Base-by-base conservation (phyloP, 2,797 vertebrate species). In the Atherinosoma microstoma region DNA sequence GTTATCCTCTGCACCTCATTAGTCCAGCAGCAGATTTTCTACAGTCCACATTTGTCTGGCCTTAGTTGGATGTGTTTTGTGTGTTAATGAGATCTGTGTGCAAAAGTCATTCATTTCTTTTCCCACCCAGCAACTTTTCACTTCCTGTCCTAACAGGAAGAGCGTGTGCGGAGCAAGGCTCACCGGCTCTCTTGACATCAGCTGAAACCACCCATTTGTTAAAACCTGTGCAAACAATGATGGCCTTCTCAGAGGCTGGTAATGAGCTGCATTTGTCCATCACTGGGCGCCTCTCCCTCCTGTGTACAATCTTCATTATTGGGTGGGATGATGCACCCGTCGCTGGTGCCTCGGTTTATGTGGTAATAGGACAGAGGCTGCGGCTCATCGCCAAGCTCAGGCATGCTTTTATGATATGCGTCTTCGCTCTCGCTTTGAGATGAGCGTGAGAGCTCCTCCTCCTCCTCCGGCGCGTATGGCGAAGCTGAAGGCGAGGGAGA, bases 261-360 rank as follows among this genome's bases (percentile, higher is more conserved):
- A 62, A 99, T 98, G 85, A 99, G 96, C 92, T 99, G 98, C 98
- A 99, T 99, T 86, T 99, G 98, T 95, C 98, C 97, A 84, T 99
- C 97, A 74, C 87, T 94, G 73, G 97, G 94, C 2, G 70, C 78
- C 42, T 98, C 98, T 57, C 95, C 96, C 83, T 98, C 97, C 0
- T 95, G 95, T 0, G 94, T 91, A 67, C 96, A 96, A 80, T 95
- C 96, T 88, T 97, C 96, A 58, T 94, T 95, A 93, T 95, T 94
- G 87, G 96, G 95, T 35, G 96, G 95, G 89, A 96, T 94, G 68
- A 98, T 96, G 84, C 97, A 98, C 54, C 97, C 96, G 11, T 98
- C 97, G 27, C 98, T 98, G 76, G 96, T 97, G 86, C 96, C 97
- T 82, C 96, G 95, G 87, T 94, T 92, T 90, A 99, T 98, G 86